These are phyloP conservation scores for Artibeus lituratus DNA, from an alignment of 2,797 vertebrate species.

Conservation along the genomic window DNA sequence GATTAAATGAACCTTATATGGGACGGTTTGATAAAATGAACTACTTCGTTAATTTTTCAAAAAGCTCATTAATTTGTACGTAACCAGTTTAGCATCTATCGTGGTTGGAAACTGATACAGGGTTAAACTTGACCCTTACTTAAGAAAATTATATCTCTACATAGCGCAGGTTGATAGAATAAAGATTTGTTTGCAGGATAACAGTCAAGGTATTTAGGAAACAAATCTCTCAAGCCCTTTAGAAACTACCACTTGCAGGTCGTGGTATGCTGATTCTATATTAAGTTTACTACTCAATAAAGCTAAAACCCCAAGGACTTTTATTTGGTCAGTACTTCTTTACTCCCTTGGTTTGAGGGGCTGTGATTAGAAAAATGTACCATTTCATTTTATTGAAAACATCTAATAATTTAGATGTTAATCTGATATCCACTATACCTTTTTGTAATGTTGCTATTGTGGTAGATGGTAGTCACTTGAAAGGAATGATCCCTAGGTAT, in stretches of 20 bases:
- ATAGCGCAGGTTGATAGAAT: not conserved
- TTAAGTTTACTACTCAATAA: not conserved
- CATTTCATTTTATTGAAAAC: not conserved
- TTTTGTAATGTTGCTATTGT: not conserved
- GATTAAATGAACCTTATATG: not conserved
- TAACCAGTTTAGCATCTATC: not conserved
- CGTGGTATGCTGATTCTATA: not conserved
- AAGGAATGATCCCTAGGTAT: not conserved
- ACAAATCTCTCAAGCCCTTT: not conserved
- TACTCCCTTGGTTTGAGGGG: not conserved
- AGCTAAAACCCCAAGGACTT: not conserved
- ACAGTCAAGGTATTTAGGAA: not conserved
- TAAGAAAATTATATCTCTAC: not conserved
- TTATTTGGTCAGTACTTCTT: not conserved
- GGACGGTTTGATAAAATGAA: not conserved
- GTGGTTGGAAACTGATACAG: not conserved
- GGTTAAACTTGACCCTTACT: slow-evolving; percentile 15
- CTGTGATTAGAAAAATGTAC: not conserved
- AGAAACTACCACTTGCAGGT: not conserved
- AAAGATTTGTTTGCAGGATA: not conserved
- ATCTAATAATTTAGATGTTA: not conserved
- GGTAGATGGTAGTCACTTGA: not conserved
- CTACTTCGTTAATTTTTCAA: not conserved
- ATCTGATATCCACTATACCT: not conserved
- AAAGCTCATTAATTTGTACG: not conserved